These are phyloP conservation scores for Lamprotornis superbus DNA, from an alignment of 2,113 vertebrate species.

Conservation along the genomic window DNA sequence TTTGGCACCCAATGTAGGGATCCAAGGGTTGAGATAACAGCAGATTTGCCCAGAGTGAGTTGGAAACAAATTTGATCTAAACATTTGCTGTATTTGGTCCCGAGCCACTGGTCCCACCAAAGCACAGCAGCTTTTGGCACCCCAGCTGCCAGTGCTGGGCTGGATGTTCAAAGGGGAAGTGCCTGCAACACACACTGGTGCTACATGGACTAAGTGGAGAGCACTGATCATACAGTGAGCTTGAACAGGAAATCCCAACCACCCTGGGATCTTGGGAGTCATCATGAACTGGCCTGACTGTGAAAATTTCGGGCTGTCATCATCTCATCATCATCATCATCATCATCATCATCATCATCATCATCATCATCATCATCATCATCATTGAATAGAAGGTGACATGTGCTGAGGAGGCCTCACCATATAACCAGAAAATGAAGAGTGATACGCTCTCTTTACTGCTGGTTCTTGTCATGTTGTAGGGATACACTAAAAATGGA, in stretches of 20 bases:
- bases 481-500: background rate
- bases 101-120: no score
- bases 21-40: background rate
- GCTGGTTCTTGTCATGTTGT: background rate
- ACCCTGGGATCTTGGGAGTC: background rate
- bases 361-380: background rate
- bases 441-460: background rate
- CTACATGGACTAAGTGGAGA: no score
- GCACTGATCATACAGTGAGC: background rate
- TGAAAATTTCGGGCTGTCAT: background rate
- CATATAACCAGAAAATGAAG: background rate
- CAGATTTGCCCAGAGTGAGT: background rate
- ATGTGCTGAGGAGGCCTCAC: background rate
- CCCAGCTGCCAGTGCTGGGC: background rate
- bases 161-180: background rate
- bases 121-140: background rate
- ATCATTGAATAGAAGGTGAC: background rate
- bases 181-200: background rate
- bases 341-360: no score
- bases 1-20: background rate
- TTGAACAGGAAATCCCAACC: background rate
- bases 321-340: background rate
- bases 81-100: background rate
- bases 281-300: background rate
- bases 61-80: background rate